Evolutionary conservation across 2,888 invertebrate genomes (phyloP), one percentile per base, ranked within the genome.

Genomic region (Petrolisthes manimaculis): DNA sequence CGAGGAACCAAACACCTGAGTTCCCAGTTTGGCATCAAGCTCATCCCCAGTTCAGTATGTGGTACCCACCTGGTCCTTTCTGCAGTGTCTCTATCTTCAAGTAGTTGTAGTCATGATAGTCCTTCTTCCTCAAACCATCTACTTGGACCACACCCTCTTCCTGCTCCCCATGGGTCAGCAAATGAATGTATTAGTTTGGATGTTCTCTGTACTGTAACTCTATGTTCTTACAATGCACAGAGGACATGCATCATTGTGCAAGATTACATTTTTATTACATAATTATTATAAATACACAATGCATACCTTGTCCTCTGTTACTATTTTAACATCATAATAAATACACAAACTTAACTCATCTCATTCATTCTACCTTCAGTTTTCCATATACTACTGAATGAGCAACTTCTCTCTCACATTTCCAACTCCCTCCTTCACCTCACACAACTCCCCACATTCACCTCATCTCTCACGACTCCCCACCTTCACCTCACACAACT

Each of bases 51-150:
- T 37, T 1, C 37, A 37, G 37, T 37, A 37, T 2, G 37, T 71
- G 9, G 61, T 53, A 75, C 83, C 51, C 51, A 88, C 88, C 88
- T 77, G 81, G 18, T 9, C 88, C 88, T 24, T 51, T 81, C 55
- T 88, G 88, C 24, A 61, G 74, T 4, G 55, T 54, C 69, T 88
- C 88, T 24, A 14, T 5, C 78, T 81, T 74, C 67, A 88, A 53
- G 79, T 84, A 88, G 5, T 54, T 54, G 6, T 84, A 61, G 61
- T 88, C 84, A 56, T 88, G 80, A 84, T 88, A 88, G 56, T 88
- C 84, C 55, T 55, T 88, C 81, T 84, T 88, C 69, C 84, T 78
- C 55, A 79, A 75, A n/a, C 88, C 88, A 37, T 80, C 55, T 12
- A 88, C 80, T 8, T 74, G 14, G 3, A 88, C 81, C 18, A 88